Evolutionary conservation across 2,113 vertebrate genomes (phyloP).

Genomic region (Halichoerus grypus): DNA sequence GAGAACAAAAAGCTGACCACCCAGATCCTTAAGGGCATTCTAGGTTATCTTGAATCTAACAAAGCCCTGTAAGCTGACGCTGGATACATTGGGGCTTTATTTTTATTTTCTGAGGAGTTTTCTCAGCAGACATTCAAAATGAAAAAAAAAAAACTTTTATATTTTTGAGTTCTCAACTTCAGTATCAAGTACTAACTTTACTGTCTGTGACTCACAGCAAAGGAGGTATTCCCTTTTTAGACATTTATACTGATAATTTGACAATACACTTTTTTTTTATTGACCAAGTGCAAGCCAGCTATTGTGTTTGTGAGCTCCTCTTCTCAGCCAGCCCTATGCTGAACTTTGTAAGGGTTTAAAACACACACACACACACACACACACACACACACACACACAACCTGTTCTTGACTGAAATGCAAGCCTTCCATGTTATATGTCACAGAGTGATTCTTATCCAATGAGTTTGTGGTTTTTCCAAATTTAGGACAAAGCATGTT

Average conservation of each 20-base stretch:
- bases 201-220: constrained; percentile 10
- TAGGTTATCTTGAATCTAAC: not conserved
- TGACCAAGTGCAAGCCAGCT: not conserved
- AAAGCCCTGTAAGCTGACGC: not conserved
- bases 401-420: not conserved
- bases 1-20: not conserved
- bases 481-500: constrained; percentile 46
- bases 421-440: constrained; percentile 28
- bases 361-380: not conserved
- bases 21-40: not conserved
- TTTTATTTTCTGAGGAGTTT: not conserved
- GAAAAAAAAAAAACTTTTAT: not conserved
- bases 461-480: constrained; percentile 51
- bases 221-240: not conserved
- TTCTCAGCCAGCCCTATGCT: not conserved
- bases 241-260: not conserved
- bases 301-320: not conserved
- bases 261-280: not conserved
- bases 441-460: not conserved
- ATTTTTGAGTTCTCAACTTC: constrained; percentile 25
- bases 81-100: not conserved
- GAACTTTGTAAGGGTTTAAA: constrained; percentile 19
- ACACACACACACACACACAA: not conserved
- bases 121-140: not conserved
- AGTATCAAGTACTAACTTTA: not conserved